Conservation (phyloP, 64 coral and sea anemone genomes). For the Montipora efflorescens region DNA sequence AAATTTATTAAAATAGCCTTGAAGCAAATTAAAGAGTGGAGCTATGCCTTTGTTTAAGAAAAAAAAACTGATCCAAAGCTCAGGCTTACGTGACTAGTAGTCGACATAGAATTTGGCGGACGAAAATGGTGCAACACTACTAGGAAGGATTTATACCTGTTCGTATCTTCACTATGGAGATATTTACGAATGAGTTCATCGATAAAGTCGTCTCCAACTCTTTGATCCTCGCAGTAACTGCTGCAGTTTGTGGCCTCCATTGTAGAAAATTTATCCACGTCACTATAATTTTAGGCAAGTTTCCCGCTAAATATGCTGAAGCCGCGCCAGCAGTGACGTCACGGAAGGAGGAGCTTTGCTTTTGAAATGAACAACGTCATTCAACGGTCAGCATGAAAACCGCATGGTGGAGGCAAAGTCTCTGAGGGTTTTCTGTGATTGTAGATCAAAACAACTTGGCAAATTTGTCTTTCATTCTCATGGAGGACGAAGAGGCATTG, state of each 20-base stretch:
- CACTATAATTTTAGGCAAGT: background rate
- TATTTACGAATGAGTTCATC: conserved; percentile 45
- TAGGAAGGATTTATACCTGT: background rate
- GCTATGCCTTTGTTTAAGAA: background rate
- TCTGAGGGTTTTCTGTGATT: background rate
- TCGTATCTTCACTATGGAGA: conserved; percentile 23
- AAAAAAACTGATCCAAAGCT: background rate
- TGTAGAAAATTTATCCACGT: background rate
- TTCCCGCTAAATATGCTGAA: conserved; percentile 25
- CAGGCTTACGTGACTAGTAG: background rate
- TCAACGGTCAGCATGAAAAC: conserved; percentile 32
- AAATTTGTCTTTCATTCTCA: background rate
- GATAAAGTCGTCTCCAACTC: conserved; percentile 25
- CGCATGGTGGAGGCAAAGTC: background rate
- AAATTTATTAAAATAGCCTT: background rate
- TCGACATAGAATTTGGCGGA: background rate
- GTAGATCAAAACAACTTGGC: background rate
- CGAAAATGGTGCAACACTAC: background rate
- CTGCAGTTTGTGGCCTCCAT: conserved; percentile 4
- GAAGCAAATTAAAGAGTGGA: no score
- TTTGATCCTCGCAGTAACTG: conserved; percentile 24
- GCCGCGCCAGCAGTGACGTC: conserved; percentile 44
- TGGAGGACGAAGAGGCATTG: conserved; percentile 28
- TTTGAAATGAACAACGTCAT: conserved; percentile 59
- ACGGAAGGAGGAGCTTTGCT: conserved; percentile 17